Evolutionary conservation across 2,797 vertebrate genomes (phyloP).

Genomic region (Crypturellus tataupa): DNA sequence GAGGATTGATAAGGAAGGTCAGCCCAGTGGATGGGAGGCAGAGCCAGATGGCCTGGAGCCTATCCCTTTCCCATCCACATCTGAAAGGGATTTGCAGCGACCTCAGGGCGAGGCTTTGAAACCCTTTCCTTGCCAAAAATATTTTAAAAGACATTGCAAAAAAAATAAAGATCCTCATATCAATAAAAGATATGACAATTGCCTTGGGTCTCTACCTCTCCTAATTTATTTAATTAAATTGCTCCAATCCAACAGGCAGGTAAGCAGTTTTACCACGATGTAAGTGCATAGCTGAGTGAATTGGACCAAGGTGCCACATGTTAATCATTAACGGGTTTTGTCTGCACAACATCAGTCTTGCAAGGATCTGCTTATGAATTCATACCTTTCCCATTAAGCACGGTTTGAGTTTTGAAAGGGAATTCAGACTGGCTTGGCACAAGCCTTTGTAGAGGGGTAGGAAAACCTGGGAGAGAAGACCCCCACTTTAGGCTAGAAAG

Average conservation of each 20-base stretch:
- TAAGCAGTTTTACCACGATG: background rate
- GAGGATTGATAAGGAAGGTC: background rate
- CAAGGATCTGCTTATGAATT: slow-evolving; percentile 63
- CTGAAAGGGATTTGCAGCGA: slow-evolving; percentile 19
- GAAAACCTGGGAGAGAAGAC: slow-evolving; percentile 6
- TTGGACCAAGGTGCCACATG: slow-evolving; percentile 38
- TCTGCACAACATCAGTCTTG: slow-evolving; percentile 60
- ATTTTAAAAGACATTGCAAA: background rate
- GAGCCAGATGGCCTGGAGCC: background rate
- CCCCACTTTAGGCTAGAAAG: background rate
- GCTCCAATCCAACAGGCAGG: background rate
- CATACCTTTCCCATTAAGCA: slow-evolving; percentile 69
- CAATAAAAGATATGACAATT: background rate
- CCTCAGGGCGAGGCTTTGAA: background rate
- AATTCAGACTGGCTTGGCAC: slow-evolving; percentile 44
- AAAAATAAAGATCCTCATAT: background rate
- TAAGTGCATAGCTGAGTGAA: slow-evolving; percentile 8
- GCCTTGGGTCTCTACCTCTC: background rate
- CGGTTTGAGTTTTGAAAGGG: slow-evolving; percentile 46
- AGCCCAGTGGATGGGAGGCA: background rate
- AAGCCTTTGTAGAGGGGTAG: background rate
- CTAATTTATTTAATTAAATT: slow-evolving; percentile 10
- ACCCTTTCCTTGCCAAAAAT: background rate
- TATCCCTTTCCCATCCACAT: background rate
- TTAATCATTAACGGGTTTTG: slow-evolving; percentile 63